A percentile compares a stretch with the other conserved stretches of the same genome.
These are phyloP conservation scores for Lepidurus arcticus DNA, from an alignment of 1,140 invertebrate species.

Conservation along the genomic window DNA sequence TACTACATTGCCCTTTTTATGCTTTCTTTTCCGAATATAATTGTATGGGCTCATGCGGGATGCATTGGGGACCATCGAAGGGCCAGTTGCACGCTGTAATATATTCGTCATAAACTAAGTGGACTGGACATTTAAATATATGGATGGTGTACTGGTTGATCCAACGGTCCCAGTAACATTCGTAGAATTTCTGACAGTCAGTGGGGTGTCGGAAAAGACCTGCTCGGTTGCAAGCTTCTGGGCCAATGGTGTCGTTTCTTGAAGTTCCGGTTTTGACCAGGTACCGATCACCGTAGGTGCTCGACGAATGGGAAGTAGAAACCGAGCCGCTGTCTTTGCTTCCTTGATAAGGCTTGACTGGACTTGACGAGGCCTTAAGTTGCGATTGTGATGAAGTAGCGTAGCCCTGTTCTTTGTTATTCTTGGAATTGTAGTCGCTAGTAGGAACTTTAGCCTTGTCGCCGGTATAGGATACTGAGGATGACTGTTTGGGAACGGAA, in stretches of 20 bases:
- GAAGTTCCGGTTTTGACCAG: slow-evolving; percentile 23
- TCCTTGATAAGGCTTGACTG: not conserved
- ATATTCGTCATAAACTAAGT: slow-evolving; percentile 66
- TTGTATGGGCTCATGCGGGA: slow-evolving; percentile 35
- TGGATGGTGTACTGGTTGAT: slow-evolving; percentile 71
- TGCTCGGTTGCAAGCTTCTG: slow-evolving; percentile 62
- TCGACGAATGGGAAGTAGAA: not conserved
- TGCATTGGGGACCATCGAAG: slow-evolving; percentile 68
- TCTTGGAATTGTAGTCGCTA: not conserved
- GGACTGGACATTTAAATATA: slow-evolving; percentile 72
- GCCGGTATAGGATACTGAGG: not conserved
- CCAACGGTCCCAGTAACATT: slow-evolving; percentile 74
- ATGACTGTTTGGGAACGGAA: not conserved
- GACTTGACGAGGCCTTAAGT: not conserved
- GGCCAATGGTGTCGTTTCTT: slow-evolving; percentile 50
- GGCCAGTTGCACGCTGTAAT: slow-evolving; percentile 77
- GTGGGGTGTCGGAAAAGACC: slow-evolving; percentile 76
- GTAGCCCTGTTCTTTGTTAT: not conserved
- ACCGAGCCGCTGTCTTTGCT: not conserved
- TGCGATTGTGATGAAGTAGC: not conserved
- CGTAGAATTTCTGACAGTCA: slow-evolving; percentile 77
- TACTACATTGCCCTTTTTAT: not conserved
- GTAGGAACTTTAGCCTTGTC: not conserved
- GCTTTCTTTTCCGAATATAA: slow-evolving; percentile 25
- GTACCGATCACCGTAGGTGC: slow-evolving; percentile 29